These are phyloP conservation scores for Drosophila putrida DNA, from an alignment of 2,888 invertebrate species.

Conservation along the genomic window DNA sequence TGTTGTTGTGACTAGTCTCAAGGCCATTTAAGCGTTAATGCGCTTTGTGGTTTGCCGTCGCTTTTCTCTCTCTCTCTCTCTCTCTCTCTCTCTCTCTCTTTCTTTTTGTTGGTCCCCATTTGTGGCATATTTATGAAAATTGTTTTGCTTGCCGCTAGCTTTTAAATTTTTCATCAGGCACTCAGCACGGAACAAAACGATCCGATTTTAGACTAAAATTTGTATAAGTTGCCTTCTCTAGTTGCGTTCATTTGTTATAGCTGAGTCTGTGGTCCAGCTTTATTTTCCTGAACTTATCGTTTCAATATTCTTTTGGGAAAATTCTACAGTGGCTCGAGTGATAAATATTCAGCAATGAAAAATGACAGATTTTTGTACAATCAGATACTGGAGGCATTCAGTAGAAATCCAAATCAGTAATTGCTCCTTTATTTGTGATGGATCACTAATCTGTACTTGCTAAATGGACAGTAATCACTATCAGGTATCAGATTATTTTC, in stretches of 20 bases:
- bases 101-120: conserved; percentile 11
- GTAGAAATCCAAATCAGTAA: no score
- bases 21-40: conserved; percentile 75
- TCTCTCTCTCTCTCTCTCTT: neutral
- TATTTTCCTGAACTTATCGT: conserved; percentile 19
- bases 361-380: no score
- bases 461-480: no score
- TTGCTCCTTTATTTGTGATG: no score
- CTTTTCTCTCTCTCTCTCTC: conserved; percentile 7
- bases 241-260: conserved; percentile 59
- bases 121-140: conserved; percentile 71
- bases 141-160: conserved; percentile 40
- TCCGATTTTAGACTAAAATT: conserved; percentile 39
- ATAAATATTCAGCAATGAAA: no score
- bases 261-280: conserved; percentile 14
- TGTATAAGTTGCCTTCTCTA: conserved; percentile 44
- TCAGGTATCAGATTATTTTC: no score
- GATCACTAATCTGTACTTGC: no score
- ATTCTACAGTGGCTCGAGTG: conserved; percentile 4
- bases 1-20: conserved; percentile 42
- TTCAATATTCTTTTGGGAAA: conserved; percentile 40
- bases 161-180: conserved; percentile 70
- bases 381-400: no score
- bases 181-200: conserved; percentile 38
- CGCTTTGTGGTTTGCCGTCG: conserved; percentile 63